Base-by-base conservation (phyloP, 1,140 invertebrate genomes). In the Lanistes nyassanus region DNA sequence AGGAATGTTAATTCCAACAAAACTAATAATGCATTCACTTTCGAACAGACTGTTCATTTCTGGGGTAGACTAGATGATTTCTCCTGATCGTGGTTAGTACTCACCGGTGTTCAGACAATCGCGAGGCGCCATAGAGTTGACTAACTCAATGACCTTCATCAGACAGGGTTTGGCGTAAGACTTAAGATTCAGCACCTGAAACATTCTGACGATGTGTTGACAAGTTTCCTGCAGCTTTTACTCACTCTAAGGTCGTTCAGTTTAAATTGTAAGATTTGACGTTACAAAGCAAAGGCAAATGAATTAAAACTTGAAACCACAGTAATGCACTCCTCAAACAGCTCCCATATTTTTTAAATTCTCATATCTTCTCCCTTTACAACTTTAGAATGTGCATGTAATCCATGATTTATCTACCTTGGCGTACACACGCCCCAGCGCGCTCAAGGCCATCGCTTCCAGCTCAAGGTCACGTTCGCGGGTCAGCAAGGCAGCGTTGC, bases 401-500 rank as follows among this genome's bases (percentile, higher is more conserved):
- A 42, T 6, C 29, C 29, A 34, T 34, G 6, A 26, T 19, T 19
- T 39, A 9, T 19, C 29, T 3, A 67, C 65, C 65, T 67, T 37
- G 31, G 73, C 73, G 74, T 81, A 82, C 0, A 82, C 76, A 3
- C 55, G 36, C 23, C 81, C 81, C 29, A 82, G 58, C 13, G 73
- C 67, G 19, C 70, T 64, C 1, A 77, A 66, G 34, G 79, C 76
- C 36, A 80, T 78, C 2, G 81, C 81, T 58, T 83, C 81, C 53
- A 68, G 65, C 36, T 80, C 74, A 7, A 81, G 55, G 34, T 84
- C 83, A 16, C 70, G 77, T 58, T 83, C 80, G n/a, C 83, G 55
- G 21, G 76, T 75, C 69, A 79, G 71, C 7, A 79, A 23, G 51
- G 78, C 74, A n/a, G 82, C 78, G 53, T 80, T 34, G 67, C 77